Base-by-base conservation (phyloP, 2,113 vertebrate genomes). In the Petromus typicus region DNA sequence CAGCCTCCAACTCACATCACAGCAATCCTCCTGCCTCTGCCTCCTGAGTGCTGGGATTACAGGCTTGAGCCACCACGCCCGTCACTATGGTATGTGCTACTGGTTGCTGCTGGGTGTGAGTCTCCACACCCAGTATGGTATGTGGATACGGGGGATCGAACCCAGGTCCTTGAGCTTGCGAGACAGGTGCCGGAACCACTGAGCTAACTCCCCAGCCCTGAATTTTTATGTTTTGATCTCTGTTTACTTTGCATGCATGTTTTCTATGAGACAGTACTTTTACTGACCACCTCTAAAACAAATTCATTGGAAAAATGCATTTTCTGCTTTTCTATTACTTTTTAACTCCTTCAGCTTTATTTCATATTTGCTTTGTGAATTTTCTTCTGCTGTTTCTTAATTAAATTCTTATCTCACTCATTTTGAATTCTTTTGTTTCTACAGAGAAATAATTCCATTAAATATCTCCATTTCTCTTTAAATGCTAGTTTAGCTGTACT, bases 341-440 rank as follows among this genome's bases (percentile, higher is more conserved):
- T 89, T 89, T 89, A 9, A n/a, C 43, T 80, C 7, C 14, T 86
- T 89, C 48, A 40, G 61, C 34, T 92, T 76, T 91, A 69, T 86
- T 93, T 86, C 71, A 23, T 92, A 64, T 40, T 86, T 78, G 27
- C 22, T 89, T 89, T 93, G 45, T 7, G 71, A 76, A 57, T 16
- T 0, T 67, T 73, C 67, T 93, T 85, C 43, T 82, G 43, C 16
- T 54, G 3, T 64, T 56, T 91, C 20, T 85, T 87, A 71, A 5
- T 37, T 63, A 13, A 43, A 54, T 88, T 13, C 20, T 91, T 81
- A 81, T 7, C 25, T 95, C 37, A 51, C 63, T 71, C 75, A 51
- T 82, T 79, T 69, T 71, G 45, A 90, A 92, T 67, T n/a, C n/a
- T 79, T 59, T 90, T 78, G 7, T 69, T 92, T 93, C 61, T 82